Evolutionary conservation across 2,797 vertebrate species (phyloP), one percentile per base, ranked within the genome.

Genomic region (Aulostomus chinensis): DNA sequence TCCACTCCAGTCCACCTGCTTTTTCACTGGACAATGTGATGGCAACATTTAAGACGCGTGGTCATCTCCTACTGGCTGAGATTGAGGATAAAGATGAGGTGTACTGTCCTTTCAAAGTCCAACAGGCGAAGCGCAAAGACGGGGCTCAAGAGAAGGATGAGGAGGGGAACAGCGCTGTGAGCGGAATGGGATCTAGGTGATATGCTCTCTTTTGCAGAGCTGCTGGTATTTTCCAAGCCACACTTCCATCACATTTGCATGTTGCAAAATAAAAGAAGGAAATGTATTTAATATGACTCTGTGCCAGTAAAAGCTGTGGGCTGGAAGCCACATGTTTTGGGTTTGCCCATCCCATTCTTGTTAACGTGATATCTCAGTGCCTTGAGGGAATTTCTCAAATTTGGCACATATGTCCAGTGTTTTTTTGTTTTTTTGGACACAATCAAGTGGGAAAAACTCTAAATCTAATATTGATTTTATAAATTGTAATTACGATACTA

Each of bases 51-150:
- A 92, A 75, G 76, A 89, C 89, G 51, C 92, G 89, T 26, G 90
- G 89, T 48, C 91, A 93, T 29, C 89, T 94, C 73, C 84, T 92
- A 47, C 59, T 94, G 70, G 89, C 90, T 42, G 87, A 91, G 62
- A 81, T 94, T 56, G 94, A 98, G 77, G 92, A 93, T 61, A 90
- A 91, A 53, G 94, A 96, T 43, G 81, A 93, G 59, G 93, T 95
- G 21, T 91, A 91, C 72, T 90, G 87, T 59, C 87, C 84, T 10
- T 65, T 74, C 52, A 35, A 50, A 25, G 49, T 70, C 40, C 71
- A 57, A 55, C 68, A 80, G 63, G 4, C 11, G 22, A 84, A 86
- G 18, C 87, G 87, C 49, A 85, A 88, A 59, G 72, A 74, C 22
- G n/a, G n/a, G n/a, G n/a, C n/a, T n/a, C 3, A 18, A 10, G 81